phyloP scores from a whole-genome alignment of 2,797 vertebrate genomes.

The Nannoperca australis region DNA sequence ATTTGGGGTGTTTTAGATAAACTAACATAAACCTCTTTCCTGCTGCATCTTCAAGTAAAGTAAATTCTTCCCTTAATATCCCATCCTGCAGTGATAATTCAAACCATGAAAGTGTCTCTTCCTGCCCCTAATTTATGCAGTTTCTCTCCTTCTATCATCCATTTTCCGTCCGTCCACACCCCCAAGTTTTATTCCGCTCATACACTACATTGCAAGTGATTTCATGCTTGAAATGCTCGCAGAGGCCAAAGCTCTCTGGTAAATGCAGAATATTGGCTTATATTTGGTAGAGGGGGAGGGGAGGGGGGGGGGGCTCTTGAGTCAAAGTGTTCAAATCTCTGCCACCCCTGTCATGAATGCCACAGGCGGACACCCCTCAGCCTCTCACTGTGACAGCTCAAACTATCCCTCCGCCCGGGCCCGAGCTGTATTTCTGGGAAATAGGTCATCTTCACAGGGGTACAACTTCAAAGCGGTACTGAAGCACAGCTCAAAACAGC shows the following conservation, averaged over 20 bases:
- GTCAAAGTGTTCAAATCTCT: slow-evolving; percentile 60
- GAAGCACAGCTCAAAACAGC: slow-evolving; percentile 47
- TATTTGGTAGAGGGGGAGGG: slow-evolving; percentile 5
- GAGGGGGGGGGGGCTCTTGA: slow-evolving; percentile 19
- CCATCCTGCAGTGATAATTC: slow-evolving; percentile 20
- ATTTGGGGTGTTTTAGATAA: neutral
- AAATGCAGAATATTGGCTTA: slow-evolving; percentile 69
- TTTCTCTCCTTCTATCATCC: slow-evolving; percentile 9
- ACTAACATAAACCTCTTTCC: slow-evolving; percentile 3
- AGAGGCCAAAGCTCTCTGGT: slow-evolving; percentile 47
- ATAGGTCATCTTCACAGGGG: slow-evolving; percentile 73
- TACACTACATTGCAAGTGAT: slow-evolving; percentile 43
- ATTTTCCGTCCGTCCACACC: slow-evolving; percentile 50
- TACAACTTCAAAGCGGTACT: slow-evolving; percentile 68
- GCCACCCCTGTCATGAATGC: slow-evolving; percentile 51
- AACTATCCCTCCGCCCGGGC: slow-evolving; percentile 47
- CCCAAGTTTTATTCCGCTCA: slow-evolving; percentile 41
- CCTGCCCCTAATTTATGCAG: slow-evolving; percentile 18
- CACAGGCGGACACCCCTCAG: slow-evolving; percentile 49
- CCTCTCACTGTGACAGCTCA: slow-evolving; percentile 58
- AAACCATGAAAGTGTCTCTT: slow-evolving; percentile 36
- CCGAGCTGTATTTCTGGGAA: slow-evolving; percentile 63
- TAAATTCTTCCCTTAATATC: slow-evolving; percentile 24
- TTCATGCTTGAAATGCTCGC: slow-evolving; percentile 58
- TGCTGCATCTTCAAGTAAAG: slow-evolving; percentile 1